Conservation (phyloP, 2,113 vertebrate species). For the Dendropsophus ebraccatus region DNA sequence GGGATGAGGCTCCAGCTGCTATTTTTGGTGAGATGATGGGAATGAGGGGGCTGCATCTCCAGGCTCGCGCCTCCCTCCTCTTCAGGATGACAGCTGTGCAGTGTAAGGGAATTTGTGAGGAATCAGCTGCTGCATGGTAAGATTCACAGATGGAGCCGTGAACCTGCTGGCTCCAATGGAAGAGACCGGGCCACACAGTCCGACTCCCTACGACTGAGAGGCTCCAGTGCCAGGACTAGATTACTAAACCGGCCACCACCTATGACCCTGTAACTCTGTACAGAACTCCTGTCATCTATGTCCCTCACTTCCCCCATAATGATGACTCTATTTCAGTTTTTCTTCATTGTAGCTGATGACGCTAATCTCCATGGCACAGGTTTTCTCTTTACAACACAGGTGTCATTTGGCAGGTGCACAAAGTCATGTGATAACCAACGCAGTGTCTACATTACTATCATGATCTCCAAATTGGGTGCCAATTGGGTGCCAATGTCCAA, state of each 20-base stretch:
- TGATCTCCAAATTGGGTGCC: too few relatives aligned
- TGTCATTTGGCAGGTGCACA: too few relatives aligned
- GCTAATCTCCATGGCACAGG: not conserved
- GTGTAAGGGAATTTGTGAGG: constrained; percentile 40
- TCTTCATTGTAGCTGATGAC: too few relatives aligned
- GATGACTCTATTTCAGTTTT: too few relatives aligned
- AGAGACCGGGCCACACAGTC: not conserved
- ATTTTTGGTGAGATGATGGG: not conserved
- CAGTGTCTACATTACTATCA: too few relatives aligned
- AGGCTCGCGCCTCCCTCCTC: not conserved
- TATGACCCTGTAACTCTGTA: not conserved
- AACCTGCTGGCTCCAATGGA: not conserved
- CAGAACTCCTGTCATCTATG: not conserved
- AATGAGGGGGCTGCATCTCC: not conserved
- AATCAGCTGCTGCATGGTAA: constrained; percentile 29
- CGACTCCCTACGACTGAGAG: not conserved
- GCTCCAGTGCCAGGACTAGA: not conserved
- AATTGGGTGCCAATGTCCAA: too few relatives aligned
- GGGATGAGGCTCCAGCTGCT: not conserved
- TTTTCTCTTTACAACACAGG: too few relatives aligned
- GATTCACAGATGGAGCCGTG: not conserved
- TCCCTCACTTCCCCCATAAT: not conserved
- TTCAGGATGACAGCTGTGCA: constrained; percentile 40
- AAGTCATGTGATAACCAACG: too few relatives aligned
- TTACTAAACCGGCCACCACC: not conserved